phyloP scores from a whole-genome alignment of 2,113 vertebrate species.

The Hippocampus guttulatus region DNA sequence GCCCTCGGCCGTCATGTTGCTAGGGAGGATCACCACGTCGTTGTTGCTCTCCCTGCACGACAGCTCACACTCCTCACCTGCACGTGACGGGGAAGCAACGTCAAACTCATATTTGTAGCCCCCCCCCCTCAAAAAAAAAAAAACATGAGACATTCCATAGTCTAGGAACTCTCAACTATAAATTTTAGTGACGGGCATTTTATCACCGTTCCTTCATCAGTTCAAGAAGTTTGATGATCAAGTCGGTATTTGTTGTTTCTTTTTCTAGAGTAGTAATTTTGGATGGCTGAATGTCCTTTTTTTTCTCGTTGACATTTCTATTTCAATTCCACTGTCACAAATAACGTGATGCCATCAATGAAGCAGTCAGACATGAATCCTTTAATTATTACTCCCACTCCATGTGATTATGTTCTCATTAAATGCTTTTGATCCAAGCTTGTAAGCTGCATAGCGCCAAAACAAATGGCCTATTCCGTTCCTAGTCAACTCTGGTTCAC shows the following conservation, averaged over 20 bases:
- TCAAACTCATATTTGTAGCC: not conserved
- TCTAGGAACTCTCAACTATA: not conserved
- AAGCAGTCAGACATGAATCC: not conserved
- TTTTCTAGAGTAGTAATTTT: no score
- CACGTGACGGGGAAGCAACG: conserved; percentile 13
- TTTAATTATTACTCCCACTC: not conserved
- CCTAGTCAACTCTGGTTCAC: no score
- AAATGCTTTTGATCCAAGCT: not conserved
- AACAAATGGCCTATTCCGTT: no score
- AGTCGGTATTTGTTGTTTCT: no score
- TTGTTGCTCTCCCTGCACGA: conserved; percentile 86
- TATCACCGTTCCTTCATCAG: no score
- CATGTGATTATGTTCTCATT: not conserved
- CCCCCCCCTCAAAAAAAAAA: not conserved
- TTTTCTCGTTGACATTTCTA: no score
- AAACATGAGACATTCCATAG: not conserved
- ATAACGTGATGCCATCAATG: not conserved
- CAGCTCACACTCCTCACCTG: conserved; percentile 88
- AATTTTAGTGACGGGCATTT: not conserved
- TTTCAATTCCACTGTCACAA: no score
- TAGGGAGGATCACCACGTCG: conserved; percentile 84
- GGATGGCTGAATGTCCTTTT: no score
- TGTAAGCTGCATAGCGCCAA: not conserved
- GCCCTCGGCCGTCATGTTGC: conserved; percentile 79
- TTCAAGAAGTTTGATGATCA: no score